Percentiles rank a stretch among this genome's conserved stretches.
Conservation (phyloP, 1,140 invertebrate species). For the Cydia amplana region DNA sequence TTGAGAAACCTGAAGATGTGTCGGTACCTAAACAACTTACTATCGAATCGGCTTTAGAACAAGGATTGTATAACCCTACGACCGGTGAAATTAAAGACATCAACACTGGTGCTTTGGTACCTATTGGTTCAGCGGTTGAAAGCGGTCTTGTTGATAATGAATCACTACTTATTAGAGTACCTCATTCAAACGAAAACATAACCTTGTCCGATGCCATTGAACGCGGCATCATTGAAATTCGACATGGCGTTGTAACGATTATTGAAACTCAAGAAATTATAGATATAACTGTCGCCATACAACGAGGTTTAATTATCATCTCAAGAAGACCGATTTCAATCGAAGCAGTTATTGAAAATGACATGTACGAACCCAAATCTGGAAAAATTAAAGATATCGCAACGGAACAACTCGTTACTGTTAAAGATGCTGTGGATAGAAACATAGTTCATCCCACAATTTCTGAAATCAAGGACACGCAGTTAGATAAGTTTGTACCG, state of each 20-base stretch:
- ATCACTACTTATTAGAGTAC: conserved; percentile 85
- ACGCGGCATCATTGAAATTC: conserved; percentile 87
- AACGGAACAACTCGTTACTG: conserved; percentile 84
- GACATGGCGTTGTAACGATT: conserved; percentile 85
- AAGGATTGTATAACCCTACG: conserved; percentile 82
- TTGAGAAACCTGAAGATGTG: conserved; percentile 81
- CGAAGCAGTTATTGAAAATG: conserved; percentile 86
- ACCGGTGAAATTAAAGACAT: conserved; percentile 84
- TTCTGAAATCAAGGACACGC: conserved; percentile 89
- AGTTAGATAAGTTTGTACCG: conserved; percentile 84
- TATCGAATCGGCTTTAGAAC: conserved; percentile 84
- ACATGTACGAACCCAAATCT: conserved; percentile 85
- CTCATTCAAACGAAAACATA: conserved; percentile 85
- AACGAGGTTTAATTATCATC: conserved; percentile 84
- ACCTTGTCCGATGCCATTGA: conserved; percentile 88
- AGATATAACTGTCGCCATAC: conserved; percentile 85
- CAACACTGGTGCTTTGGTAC: conserved; percentile 81
- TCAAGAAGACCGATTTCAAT: conserved; percentile 87
- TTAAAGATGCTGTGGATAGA: conserved; percentile 88
- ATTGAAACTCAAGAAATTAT: conserved; percentile 84
- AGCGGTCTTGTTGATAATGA: conserved; percentile 87
- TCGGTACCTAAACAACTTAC: conserved; percentile 74
- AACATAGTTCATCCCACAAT: conserved; percentile 91
- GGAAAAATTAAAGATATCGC: conserved; percentile 87
- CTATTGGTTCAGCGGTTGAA: conserved; percentile 86